Base-by-base conservation (phyloP, 2,888 invertebrate genomes). In the Alloscopus bannaensis region DNA sequence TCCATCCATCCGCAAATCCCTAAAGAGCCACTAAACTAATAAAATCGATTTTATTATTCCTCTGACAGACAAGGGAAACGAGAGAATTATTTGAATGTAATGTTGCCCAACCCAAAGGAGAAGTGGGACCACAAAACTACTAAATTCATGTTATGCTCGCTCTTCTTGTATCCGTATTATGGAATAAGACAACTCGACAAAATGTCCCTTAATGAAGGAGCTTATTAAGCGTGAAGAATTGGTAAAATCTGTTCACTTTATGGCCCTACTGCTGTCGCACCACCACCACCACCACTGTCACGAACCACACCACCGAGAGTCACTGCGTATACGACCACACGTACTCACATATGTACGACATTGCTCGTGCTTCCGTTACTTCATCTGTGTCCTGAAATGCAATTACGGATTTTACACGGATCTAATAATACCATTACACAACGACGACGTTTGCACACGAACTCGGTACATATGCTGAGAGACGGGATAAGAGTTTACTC, bases 11-110 rank as follows among this genome's bases (percentile, higher is more conserved):
- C 76, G 52, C 66, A 81, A 81, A 81, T 83, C 83, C 83, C 83
- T 70, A 75, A 81, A 79, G 83, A 83, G 81, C 83, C 81, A 83
- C 81, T 81, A 78, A 83, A 79, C 81, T 83, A 83, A 83, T 83
- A 83, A 83, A 83, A 83, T 83, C 81, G 81, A 83, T 83, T 81
- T 83, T 83, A 83, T 81, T 78, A 83, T 81, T 82, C 82, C 69
- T 65, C 57, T 52, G 71, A 60, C 28, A 55, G 55, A 42, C 57
- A 65, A 68, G 68, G 40, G 40, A 68, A 76, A 68, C 36, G 68
- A 68, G 75, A 76, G 69, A 76, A 76, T 76, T 69, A 76, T 76
- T 69, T 76, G 68, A 76, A 76, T 76, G 76, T 68, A 76, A 76
- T 76, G 76, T 76, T 69, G 62, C 42, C 20, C 42, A 26, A 28